These are phyloP conservation scores for Pheosia tremula DNA, from an alignment of 2,888 invertebrate species.

Conservation along the genomic window DNA sequence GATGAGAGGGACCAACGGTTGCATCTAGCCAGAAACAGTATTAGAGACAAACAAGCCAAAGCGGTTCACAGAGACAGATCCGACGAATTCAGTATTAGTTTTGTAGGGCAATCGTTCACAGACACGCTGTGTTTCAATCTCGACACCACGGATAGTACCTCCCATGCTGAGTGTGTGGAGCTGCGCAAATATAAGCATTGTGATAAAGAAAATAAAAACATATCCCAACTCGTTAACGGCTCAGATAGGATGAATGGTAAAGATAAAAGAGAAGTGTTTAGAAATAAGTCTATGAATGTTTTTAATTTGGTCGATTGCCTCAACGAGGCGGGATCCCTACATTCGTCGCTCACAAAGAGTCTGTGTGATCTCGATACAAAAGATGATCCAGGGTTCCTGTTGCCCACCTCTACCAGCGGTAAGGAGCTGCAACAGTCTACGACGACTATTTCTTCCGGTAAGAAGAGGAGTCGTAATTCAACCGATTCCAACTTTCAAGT, in stretches of 20 bases:
- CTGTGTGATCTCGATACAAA: slow-evolving; percentile 77
- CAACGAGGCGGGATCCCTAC: slow-evolving; percentile 71
- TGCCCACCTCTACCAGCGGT: slow-evolving; percentile 62
- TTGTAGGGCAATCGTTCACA: slow-evolving; percentile 62
- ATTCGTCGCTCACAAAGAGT: slow-evolving; percentile 77
- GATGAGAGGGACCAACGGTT: slow-evolving; percentile 65
- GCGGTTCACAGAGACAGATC: slow-evolving; percentile 50
- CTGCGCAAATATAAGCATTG: slow-evolving; percentile 57
- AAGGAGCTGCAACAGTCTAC: slow-evolving; percentile 75
- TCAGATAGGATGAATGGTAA: slow-evolving; percentile 57
- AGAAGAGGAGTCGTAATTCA: slow-evolving; percentile 79
- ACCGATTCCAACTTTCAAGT: slow-evolving; percentile 79
- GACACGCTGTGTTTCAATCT: slow-evolving; percentile 57
- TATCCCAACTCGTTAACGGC: slow-evolving; percentile 55
- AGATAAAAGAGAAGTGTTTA: slow-evolving; percentile 79
- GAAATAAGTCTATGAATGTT: slow-evolving; percentile 79
- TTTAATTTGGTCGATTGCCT: slow-evolving; percentile 78
- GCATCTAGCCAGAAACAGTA: slow-evolving; percentile 61
- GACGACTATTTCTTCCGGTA: slow-evolving; percentile 77
- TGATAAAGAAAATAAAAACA: slow-evolving; percentile 73
- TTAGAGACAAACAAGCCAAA: slow-evolving; percentile 60
- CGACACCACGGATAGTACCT: slow-evolving; percentile 48
- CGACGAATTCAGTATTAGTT: slow-evolving; percentile 65
- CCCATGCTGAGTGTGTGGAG: slow-evolving; percentile 55
- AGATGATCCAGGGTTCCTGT: slow-evolving; percentile 66